phyloP scores from a whole-genome alignment of 2,888 invertebrate genomes.

The Baccha elongata region DNA sequence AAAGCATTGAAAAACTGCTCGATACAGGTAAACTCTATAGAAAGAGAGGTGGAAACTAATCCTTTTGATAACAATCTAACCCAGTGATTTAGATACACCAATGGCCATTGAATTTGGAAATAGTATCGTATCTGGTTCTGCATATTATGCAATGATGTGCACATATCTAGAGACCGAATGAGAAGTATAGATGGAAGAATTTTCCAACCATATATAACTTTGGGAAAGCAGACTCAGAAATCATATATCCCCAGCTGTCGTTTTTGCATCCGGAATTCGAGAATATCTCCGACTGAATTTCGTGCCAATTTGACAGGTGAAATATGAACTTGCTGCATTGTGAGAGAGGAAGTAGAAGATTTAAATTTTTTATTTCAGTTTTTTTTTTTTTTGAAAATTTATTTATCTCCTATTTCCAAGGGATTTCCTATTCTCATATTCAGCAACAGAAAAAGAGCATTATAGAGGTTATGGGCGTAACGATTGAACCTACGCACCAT shows the following conservation, averaged over 20 bases:
- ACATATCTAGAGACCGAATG: not conserved
- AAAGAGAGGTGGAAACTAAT: slow-evolving; percentile 56
- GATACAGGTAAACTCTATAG: slow-evolving; percentile 48
- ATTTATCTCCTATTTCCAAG: slow-evolving; percentile 57
- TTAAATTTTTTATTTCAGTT: slow-evolving; percentile 29
- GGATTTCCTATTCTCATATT: slow-evolving; percentile 14
- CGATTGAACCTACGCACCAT: slow-evolving; percentile 47
- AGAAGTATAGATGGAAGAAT: slow-evolving; percentile 22
- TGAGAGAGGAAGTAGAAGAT: slow-evolving; percentile 46
- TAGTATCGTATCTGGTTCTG: slow-evolving; percentile 30
- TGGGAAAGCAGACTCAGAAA: slow-evolving; percentile 9
- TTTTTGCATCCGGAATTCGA: slow-evolving; percentile 62
- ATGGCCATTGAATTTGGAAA: slow-evolving; percentile 50
- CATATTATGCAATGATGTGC: slow-evolving; percentile 62
- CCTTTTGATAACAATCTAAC: slow-evolving; percentile 72
- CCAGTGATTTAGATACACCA: slow-evolving; percentile 63
- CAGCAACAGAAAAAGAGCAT: not conserved
- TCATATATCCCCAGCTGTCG: slow-evolving; percentile 56
- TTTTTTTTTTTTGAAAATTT: slow-evolving; percentile 5
- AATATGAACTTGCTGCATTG: slow-evolving; percentile 53
- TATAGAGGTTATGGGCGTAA: slow-evolving; percentile 39
- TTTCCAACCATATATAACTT: slow-evolving; percentile 24
- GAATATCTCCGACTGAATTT: slow-evolving; percentile 52
- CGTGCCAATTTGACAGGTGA: slow-evolving; percentile 70
- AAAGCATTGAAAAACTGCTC: slow-evolving; percentile 18